Conservation (phyloP, 2,797 vertebrate genomes). For the Acanthornis magna region DNA sequence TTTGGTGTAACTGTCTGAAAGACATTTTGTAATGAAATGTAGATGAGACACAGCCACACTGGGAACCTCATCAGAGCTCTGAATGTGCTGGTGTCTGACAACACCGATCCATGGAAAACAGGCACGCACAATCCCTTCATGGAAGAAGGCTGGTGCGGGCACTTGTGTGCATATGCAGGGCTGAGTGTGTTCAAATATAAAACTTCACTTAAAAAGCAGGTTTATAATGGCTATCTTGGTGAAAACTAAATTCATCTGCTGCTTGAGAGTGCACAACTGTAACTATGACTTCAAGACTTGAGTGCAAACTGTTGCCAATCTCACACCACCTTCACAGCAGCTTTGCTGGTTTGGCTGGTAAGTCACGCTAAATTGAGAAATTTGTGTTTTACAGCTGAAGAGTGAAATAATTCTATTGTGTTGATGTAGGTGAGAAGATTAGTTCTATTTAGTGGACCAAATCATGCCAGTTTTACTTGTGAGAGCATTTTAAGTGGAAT, state of each 20-base stretch:
- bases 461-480: background rate
- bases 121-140: rapidly evolving
- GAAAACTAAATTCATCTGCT: background rate
- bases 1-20: background rate
- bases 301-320: background rate
- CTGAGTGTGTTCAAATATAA: background rate
- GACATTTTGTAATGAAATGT: background rate
- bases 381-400: background rate
- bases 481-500: background rate
- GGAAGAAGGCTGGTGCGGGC: background rate
- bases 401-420: background rate
- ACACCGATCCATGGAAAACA: rapidly evolving
- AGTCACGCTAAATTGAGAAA: background rate
- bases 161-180: too few relatives aligned
- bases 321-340: background rate
- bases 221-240: background rate
- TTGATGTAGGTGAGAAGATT: background rate
- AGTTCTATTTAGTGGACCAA: background rate
- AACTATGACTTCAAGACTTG: background rate
- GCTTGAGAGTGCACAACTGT: background rate
- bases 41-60: background rate
- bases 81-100: background rate
- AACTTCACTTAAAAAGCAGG: background rate
- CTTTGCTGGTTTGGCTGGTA: background rate
- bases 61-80: background rate